Conservation (phyloP, 2,797 vertebrate species). For the Hipposideros larvatus region DNA sequence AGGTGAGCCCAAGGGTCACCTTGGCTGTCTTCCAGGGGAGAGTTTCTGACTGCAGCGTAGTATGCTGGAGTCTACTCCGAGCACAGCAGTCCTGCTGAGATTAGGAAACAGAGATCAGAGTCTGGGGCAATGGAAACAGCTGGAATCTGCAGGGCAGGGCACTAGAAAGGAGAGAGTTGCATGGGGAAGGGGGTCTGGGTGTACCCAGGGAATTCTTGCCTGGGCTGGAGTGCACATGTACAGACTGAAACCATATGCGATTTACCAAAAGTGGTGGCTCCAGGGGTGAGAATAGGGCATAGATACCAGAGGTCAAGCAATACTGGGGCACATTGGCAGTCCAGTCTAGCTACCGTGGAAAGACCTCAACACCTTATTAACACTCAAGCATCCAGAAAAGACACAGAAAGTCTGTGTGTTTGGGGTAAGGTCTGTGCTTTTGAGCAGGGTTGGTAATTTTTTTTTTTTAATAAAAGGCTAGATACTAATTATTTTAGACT, state of each 20-base stretch:
- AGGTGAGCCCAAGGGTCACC: not conserved
- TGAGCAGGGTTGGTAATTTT: not conserved
- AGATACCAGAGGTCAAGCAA: not conserved
- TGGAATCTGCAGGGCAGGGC: not conserved
- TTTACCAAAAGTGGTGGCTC: not conserved
- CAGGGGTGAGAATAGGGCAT: not conserved
- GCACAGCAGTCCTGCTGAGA: conserved; percentile 32
- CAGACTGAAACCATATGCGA: not conserved
- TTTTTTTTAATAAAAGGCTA: not conserved
- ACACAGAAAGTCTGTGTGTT: not conserved
- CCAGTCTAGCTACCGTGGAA: not conserved
- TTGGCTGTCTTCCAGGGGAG: not conserved
- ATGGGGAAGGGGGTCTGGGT: not conserved
- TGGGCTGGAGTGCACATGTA: not conserved
- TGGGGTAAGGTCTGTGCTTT: not conserved
- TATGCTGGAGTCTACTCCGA: not conserved
- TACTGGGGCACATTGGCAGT: not conserved
- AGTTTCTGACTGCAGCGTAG: not conserved
- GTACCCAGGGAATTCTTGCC: not conserved
- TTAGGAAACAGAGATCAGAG: conserved; percentile 26
- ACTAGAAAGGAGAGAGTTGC: not conserved
- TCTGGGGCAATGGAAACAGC: not conserved
- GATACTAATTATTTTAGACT: conserved; percentile 24
- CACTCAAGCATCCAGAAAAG: not conserved
- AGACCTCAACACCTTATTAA: not conserved